These are phyloP conservation scores for Drosophila triauraria DNA, from an alignment of 1,140 invertebrate species.

Conservation along the genomic window DNA sequence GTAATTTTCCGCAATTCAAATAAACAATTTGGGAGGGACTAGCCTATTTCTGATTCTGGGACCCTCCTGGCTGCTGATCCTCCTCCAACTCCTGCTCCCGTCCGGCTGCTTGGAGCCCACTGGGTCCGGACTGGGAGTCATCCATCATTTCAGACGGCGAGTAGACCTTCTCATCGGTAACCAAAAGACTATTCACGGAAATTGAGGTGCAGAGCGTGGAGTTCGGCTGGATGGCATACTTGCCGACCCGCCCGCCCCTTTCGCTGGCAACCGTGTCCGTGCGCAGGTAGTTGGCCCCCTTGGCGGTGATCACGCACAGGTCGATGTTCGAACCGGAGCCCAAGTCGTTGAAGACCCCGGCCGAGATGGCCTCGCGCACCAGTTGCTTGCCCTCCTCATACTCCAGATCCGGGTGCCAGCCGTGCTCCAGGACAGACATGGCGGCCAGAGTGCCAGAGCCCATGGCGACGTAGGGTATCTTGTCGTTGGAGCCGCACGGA, in stretches of 20 bases:
- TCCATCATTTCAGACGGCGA: neutral
- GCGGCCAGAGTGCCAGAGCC: conserved; percentile 99
- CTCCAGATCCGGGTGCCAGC: conserved; percentile 93
- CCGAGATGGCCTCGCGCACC: conserved; percentile 96
- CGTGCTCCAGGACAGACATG: conserved; percentile 97
- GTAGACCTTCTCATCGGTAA: conserved; percentile 44
- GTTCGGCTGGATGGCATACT: conserved; percentile 67
- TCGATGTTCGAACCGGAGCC: conserved; percentile 98
- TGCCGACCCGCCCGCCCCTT: conserved; percentile 87
- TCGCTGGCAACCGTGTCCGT: conserved; percentile 95
- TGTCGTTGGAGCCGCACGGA: conserved; percentile 97
- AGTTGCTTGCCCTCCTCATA: conserved; percentile 95
- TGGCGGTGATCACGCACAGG: conserved; percentile 96
- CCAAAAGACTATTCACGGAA: conserved; percentile 48
- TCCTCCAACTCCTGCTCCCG: neutral
- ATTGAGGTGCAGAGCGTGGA: conserved; percentile 69
- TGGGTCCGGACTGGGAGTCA: conserved; percentile 1
- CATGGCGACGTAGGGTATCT: conserved; percentile 96
- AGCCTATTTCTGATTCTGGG: neutral
- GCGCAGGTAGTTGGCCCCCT: conserved; percentile 90
- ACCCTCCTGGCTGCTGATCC: neutral
- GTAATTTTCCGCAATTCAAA: neutral
- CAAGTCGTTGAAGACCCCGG: conserved; percentile 98
- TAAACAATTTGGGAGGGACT: neutral
- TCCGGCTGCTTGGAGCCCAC: conserved; percentile 13